These are phyloP conservation scores for Mesocricetus auratus DNA, from an alignment of 2,113 vertebrate genomes.

Conservation along the genomic window DNA sequence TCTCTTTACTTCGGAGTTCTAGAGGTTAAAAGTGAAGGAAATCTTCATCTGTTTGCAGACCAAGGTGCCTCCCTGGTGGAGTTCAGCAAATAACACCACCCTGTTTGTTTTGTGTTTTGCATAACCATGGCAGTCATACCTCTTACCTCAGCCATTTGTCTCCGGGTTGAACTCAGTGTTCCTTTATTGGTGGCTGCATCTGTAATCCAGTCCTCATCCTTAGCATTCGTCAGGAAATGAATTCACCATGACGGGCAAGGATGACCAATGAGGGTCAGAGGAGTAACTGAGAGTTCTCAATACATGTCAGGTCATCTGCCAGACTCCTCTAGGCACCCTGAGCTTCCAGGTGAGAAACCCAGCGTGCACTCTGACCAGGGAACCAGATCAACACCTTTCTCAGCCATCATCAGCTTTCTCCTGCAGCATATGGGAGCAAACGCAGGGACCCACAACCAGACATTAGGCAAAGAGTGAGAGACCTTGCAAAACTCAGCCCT, in stretches of 20 bases:
- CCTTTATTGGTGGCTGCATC: not conserved
- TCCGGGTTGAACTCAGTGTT: constrained; percentile 31
- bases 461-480: not conserved
- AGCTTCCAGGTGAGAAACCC: not conserved
- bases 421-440: not conserved
- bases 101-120: constrained; percentile 66
- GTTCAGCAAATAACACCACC: constrained; percentile 45
- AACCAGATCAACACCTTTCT: not conserved
- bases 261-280: not conserved
- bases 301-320: not conserved
- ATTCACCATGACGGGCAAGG: not conserved
- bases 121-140: not conserved
- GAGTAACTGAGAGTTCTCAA: not conserved
- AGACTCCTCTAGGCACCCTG: not conserved
- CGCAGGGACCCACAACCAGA: not conserved
- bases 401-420: not conserved
- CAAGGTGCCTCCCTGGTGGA: not conserved
- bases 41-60: constrained; percentile 53
- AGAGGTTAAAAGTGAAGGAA: constrained; percentile 54
- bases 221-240: not conserved
- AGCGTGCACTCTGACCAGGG: not conserved
- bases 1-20: not conserved
- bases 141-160: not conserved
- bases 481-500: not conserved
- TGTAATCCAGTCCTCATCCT: not conserved